Percentiles rank a stretch among this genome's conserved stretches.
Evolutionary conservation across 2,888 invertebrate genomes (phyloP).

Genomic region (Subacronicta megacephala): DNA sequence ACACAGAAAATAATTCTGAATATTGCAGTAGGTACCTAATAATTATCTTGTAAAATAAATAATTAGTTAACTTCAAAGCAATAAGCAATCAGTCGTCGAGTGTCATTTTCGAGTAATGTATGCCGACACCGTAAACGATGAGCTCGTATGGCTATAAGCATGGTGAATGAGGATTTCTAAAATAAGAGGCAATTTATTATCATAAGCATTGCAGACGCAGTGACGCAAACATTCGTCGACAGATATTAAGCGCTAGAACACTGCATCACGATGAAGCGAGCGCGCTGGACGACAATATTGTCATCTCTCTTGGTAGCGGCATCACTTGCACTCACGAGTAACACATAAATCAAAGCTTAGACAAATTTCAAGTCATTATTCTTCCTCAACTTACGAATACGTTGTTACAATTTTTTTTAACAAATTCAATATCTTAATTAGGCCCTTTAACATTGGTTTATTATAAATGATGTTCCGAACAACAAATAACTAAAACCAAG

Average conservation of each 20-base stretch:
- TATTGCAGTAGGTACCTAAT: neutral
- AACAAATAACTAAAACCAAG: too few species aligned
- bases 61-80: constrained; percentile 53
- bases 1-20: constrained; percentile 3
- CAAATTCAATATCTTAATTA: constrained; percentile 28
- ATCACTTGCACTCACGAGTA: constrained; percentile 70
- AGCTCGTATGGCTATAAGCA: constrained; percentile 74
- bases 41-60: constrained; percentile 28
- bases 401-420: constrained; percentile 23
- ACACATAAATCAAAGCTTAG: constrained; percentile 72
- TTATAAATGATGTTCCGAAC: too few species aligned
- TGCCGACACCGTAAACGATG: constrained; percentile 77
- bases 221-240: constrained; percentile 87
- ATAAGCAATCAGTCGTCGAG: constrained; percentile 74
- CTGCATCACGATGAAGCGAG: constrained; percentile 74
- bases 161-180: constrained; percentile 86
- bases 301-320: constrained; percentile 72
- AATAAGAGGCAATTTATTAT: constrained; percentile 87
- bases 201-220: constrained; percentile 79
- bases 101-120: constrained; percentile 78
- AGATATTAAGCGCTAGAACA: constrained; percentile 87
- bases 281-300: constrained; percentile 71
- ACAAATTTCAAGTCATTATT: constrained; percentile 77
- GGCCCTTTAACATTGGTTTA: constrained; percentile 31
- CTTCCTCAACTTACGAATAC: constrained; percentile 61